Evolutionary conservation across 2,888 invertebrate species (phyloP).

Genomic region (Hypomecis punctinalis): DNA sequence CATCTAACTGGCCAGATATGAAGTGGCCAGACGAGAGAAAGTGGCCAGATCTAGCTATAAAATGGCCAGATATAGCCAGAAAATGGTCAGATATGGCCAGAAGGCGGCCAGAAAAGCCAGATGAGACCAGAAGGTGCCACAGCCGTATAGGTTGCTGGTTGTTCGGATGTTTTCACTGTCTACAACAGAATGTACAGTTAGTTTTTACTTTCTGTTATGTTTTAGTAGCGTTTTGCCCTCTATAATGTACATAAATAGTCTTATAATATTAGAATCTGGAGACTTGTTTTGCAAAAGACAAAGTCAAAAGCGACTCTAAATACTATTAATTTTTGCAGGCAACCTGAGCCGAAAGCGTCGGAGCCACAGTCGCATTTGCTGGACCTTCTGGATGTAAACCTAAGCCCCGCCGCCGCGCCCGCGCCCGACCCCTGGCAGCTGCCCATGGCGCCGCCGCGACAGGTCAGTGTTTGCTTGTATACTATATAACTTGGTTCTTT

Average conservation of each 20-base stretch:
- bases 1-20: background rate
- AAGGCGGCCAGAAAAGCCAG: constrained; percentile 4
- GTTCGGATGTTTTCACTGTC: constrained; percentile 50
- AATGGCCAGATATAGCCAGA: background rate
- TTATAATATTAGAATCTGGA: too few relatives aligned
- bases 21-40: background rate
- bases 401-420: constrained; percentile 80
- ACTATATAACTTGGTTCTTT: too few relatives aligned
- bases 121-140: constrained; percentile 9
- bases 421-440: constrained; percentile 90
- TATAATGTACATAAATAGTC: too few relatives aligned
- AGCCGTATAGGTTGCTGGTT: constrained; percentile 23
- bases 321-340: constrained; percentile 11
- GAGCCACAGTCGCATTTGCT: constrained; percentile 88
- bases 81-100: background rate
- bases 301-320: too few relatives aligned
- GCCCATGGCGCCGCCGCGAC: constrained; percentile 80
- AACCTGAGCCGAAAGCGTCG: constrained; percentile 27
- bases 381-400: constrained; percentile 92
- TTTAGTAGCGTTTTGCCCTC: constrained; percentile 9
- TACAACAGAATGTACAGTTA: constrained; percentile 64
- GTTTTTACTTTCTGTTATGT: constrained; percentile 45
- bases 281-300: too few relatives aligned
- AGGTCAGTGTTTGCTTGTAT: constrained; percentile 52
- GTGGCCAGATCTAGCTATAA: background rate